Percentiles rank a stretch among this genome's conserved stretches.
Conservation (phyloP, 2,888 invertebrate species). For the Acrocyrtus sp. region DNA sequence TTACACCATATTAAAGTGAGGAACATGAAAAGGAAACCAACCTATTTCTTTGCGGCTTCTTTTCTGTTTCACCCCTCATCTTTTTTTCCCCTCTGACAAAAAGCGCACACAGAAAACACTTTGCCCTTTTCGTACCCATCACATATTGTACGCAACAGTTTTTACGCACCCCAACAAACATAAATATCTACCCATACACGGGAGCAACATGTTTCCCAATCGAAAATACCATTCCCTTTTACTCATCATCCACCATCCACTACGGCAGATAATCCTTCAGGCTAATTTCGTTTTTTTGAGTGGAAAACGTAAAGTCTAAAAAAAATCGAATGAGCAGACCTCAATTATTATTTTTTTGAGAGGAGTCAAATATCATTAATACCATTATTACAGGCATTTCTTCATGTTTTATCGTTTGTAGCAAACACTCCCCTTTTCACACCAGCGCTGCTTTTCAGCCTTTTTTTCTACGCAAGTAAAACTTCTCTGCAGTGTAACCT, state of each 20-base stretch:
- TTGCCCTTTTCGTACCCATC: slow-evolving; percentile 40
- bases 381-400: slow-evolving; percentile 57
- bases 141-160: slow-evolving; percentile 6
- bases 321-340: slow-evolving; percentile 18
- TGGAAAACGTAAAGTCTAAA: slow-evolving; percentile 1
- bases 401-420: slow-evolving; percentile 52
- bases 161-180: slow-evolving; percentile 4
- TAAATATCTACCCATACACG: slow-evolving; percentile 1
- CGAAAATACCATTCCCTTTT: neutral
- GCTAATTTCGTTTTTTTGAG: neutral
- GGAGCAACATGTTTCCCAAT: neutral
- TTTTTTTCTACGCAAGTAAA: too few relatives aligned
- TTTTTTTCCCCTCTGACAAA: too few relatives aligned
- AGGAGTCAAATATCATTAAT: slow-evolving; percentile 52
- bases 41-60: slow-evolving; percentile 56
- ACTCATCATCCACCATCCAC: neutral
- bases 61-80: slow-evolving; percentile 26
- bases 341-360: slow-evolving; percentile 19
- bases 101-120: slow-evolving; percentile 7
- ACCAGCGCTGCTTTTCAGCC: slow-evolving; percentile 13
- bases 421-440: slow-evolving; percentile 49
- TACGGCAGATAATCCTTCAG: neutral
- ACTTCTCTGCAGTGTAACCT: too few relatives aligned
- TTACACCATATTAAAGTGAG: slow-evolving; percentile 51
- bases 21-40: slow-evolving; percentile 54